Evolutionary conservation across 2,797 vertebrate species (phyloP), one percentile per base, ranked within the genome.

Genomic region (Tiaroga cobitis): DNA sequence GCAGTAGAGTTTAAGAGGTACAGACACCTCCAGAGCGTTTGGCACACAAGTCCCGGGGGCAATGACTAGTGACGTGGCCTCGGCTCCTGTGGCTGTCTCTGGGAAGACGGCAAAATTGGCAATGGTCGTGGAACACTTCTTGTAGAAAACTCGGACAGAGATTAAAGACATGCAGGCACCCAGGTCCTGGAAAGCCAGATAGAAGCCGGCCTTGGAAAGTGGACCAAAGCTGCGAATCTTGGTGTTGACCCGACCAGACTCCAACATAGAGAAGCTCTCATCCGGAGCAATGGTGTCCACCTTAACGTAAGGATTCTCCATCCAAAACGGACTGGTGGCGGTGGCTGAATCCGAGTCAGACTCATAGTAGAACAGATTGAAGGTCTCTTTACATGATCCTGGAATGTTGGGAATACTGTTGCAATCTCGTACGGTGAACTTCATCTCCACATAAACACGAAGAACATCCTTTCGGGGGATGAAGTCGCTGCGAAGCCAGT

Each of bases 231-330:
- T 99, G 91, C 98, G 93, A 81, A 99, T 96, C 93, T 99, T 99
- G 77, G 97, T 98, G 94, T 99, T 99, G 69, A 99, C 96, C 0
- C 96, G 94, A 39, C 97, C 98, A 0, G 97, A 91, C 49, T 98
- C 97, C 0, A 99, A 95, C 92, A 95, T 95, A 4, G 97, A 98
- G 93, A 99, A 99, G 90, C 97, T 99, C 93, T 97, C 96, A 0
- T 99, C 98, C 0, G 98, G 98, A 0, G 98, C 98, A 39, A 99
- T 97, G 89, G 98, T 99, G 95, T 99, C 98, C 96, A 99, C 98
- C 94, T 99, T 99, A 88, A 98, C 93, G 0, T 99, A 99, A 1
- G 98, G 98, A 90, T 99, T 99, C 93, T 99, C 98, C 98, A 99
- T 99, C 98, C 98, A 99, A 93, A 97, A 98, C 3, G 98, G 98